These are phyloP conservation scores for Pristionchus arcanus DNA, from an alignment of 2,888 invertebrate genomes.

Conservation along the genomic window DNA sequence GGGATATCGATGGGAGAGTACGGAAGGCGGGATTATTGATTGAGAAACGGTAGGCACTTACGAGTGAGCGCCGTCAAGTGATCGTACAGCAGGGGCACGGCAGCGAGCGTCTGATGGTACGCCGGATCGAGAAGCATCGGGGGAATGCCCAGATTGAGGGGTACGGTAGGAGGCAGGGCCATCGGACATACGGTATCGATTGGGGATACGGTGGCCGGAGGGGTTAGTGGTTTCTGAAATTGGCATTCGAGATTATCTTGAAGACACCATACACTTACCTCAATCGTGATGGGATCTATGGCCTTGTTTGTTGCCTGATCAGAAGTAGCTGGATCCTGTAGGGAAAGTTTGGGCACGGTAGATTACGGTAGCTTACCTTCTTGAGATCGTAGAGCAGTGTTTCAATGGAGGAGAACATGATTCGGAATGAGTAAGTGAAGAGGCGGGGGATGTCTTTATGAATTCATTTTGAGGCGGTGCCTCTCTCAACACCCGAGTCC, in stretches of 20 bases:
- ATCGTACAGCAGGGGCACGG: constrained; percentile 67
- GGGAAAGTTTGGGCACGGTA: neutral
- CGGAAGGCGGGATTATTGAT: neutral
- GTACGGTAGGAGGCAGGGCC: neutral
- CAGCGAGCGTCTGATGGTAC: constrained; percentile 23
- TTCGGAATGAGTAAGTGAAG: neutral
- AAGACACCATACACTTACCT: neutral
- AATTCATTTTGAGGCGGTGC: constrained; percentile 30
- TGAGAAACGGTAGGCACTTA: constrained; percentile 24
- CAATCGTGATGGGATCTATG: neutral
- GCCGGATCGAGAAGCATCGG: neutral
- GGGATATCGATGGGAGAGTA: neutral
- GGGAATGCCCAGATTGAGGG: constrained; percentile 9
- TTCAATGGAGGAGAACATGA: constrained; percentile 54
- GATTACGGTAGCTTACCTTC: constrained; percentile 26
- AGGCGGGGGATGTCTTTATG: constrained; percentile 17
- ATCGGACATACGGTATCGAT: constrained; percentile 24
- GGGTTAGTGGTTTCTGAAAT: neutral
- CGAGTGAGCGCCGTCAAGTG: constrained; percentile 65
- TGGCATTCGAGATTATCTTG: neutral
- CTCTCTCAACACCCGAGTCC: neutral
- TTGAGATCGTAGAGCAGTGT: constrained; percentile 38
- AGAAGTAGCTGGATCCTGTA: neutral
- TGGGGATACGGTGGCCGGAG: neutral
- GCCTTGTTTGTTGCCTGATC: neutral